These are phyloP conservation scores for Xenops minutus DNA, from an alignment of 2,797 vertebrate species.

Conservation along the genomic window DNA sequence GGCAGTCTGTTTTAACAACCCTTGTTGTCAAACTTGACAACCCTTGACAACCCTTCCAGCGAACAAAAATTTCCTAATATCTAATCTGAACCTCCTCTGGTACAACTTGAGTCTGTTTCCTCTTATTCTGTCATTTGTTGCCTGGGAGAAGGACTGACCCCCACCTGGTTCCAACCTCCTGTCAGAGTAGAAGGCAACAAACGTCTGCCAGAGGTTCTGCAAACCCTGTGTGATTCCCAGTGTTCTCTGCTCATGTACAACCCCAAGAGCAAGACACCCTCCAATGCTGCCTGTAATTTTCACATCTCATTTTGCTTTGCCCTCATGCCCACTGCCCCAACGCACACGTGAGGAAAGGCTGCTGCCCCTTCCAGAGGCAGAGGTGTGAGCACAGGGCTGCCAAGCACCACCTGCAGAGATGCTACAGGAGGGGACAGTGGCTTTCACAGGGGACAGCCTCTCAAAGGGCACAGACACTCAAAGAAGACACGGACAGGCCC, in stretches of 20 bases:
- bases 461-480: neutral
- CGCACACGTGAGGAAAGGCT: neutral
- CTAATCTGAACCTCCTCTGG: neutral
- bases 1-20: neutral
- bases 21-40: no score
- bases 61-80: neutral
- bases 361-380: neutral
- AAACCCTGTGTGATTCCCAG: neutral
- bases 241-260: neutral
- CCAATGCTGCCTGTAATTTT: fast-evolving
- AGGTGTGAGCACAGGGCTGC: neutral
- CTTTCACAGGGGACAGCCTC: neutral
- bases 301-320: neutral
- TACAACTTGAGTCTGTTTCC: fast-evolving
- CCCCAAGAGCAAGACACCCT: neutral
- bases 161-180: neutral
- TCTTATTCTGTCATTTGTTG: neutral
- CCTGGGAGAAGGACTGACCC: neutral
- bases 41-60: neutral
- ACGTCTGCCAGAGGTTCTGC: neutral
- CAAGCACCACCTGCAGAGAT: neutral
- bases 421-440: neutral
- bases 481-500: fast-evolving
- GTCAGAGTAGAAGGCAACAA: neutral
- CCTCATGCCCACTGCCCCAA: fast-evolving